Evolutionary conservation across 2,113 vertebrate species (phyloP).

Genomic region (Meles meles): DNA sequence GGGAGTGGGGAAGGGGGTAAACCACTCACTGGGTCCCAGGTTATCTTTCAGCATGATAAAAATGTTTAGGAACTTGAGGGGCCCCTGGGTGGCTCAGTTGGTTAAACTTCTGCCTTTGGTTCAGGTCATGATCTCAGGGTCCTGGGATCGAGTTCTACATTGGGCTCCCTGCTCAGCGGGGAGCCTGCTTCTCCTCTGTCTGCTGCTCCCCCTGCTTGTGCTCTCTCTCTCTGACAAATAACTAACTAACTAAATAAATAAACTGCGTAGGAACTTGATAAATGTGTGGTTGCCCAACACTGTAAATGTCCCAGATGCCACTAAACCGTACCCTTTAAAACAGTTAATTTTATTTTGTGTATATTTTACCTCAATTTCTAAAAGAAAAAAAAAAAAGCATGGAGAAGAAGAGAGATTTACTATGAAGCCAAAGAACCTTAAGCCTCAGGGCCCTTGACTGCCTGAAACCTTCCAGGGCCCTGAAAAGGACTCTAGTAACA

Average conservation of each 20-base stretch:
- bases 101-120: no score
- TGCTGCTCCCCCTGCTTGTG: no score
- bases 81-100: no score
- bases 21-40: no score
- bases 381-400: background rate
- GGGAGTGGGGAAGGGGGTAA: background rate
- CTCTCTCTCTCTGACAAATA: no score
- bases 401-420: background rate
- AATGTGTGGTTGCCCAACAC: background rate
- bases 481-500: fast-evolving
- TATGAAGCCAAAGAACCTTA: background rate
- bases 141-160: no score
- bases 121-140: no score
- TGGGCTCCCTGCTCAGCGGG: no score
- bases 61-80: background rate
- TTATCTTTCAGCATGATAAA: background rate
- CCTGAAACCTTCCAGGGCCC: background rate
- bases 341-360: background rate
- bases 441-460: background rate
- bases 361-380: background rate
- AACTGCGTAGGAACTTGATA: background rate
- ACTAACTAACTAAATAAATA: no score
- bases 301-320: background rate
- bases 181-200: no score
- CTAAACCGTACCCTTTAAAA: background rate